Evolutionary conservation across 2,113 vertebrate genomes (phyloP).

Genomic region (Notarius quadriscutis): DNA sequence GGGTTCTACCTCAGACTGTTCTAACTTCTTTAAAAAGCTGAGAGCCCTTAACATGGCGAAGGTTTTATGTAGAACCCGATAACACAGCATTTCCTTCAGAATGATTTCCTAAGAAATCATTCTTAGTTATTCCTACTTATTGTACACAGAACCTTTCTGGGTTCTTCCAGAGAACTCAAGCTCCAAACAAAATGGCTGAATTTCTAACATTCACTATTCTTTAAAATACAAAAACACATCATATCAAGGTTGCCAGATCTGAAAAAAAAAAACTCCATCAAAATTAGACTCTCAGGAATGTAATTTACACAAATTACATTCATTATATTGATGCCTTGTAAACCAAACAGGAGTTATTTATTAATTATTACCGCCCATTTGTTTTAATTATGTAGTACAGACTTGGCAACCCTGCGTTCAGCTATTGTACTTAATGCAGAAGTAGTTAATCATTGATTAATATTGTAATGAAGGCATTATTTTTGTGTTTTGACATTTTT

Average conservation of each 20-base stretch:
- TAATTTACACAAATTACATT: neutral
- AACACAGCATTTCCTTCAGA: neutral
- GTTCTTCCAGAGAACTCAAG: neutral
- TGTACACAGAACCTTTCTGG: neutral
- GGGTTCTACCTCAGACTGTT: too few species aligned
- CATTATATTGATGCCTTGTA: neutral
- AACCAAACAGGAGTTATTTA: neutral
- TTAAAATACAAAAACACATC: neutral
- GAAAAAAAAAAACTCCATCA: neutral
- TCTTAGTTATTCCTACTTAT: neutral
- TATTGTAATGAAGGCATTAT: neutral
- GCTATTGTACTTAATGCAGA: neutral
- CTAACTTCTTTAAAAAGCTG: too few species aligned
- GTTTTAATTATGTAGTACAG: neutral
- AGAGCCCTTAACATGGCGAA: neutral
- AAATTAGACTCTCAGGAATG: neutral
- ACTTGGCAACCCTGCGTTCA: neutral
- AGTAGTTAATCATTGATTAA: neutral
- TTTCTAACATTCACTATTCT: neutral
- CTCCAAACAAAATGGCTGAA: neutral
- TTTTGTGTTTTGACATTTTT: neutral
- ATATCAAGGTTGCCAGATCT: neutral
- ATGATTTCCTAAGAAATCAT: too few species aligned
- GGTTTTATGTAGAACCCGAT: neutral
- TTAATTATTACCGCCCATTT: neutral